Evolutionary conservation across 2,113 vertebrate species (phyloP), one percentile per base, ranked within the genome.

Genomic region (Ctenodactylus gundi): DNA sequence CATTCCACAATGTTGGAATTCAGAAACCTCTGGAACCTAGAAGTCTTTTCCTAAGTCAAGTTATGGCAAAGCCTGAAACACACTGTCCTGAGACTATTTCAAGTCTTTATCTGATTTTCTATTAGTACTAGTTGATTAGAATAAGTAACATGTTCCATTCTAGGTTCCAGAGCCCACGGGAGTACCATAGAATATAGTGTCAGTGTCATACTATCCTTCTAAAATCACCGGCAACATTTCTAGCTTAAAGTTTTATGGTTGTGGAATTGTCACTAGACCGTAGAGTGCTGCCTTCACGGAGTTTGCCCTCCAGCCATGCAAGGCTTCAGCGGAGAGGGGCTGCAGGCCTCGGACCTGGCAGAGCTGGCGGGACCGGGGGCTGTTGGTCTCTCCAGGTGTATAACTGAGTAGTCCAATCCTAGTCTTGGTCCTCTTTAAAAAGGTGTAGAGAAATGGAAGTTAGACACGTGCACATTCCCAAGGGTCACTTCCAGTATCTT

Each of bases 41-140:
- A 94, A 46, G 15, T 70, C 83, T 51, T 95, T 92, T 89, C 34
- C 18, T 88, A 92, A 65, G 3, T 88, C 36, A 55, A 9, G 55
- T 17, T 75, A 68, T 64, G 60, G 53, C 29, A 67, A 85, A 89
- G 72, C 46, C n/a, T 65, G 34, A 86, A 29, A 49, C 51, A 67
- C 51, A 80, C 4, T 65, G 14, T 91, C 64, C 51, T 68, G 15
- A 31, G 44, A 81, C 29, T 57, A n/a, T 85, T 73, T 68, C 49
- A 82, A 67, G 44, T 58, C 83, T 41, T 90, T 62, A 25, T 83
- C n/a, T 2, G 5, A 41, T n/a, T 77, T 77, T 44, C 3, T 70
- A 46, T 94, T 91, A 55, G 31, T 72, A 57, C 49, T 78, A 65
- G 49, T n/a, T 34, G 62, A 53, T 88, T 21, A 68, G 44, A 91